Evolutionary conservation across 2,888 invertebrate genomes (phyloP).

Genomic region (Adelphocoris suturalis): DNA sequence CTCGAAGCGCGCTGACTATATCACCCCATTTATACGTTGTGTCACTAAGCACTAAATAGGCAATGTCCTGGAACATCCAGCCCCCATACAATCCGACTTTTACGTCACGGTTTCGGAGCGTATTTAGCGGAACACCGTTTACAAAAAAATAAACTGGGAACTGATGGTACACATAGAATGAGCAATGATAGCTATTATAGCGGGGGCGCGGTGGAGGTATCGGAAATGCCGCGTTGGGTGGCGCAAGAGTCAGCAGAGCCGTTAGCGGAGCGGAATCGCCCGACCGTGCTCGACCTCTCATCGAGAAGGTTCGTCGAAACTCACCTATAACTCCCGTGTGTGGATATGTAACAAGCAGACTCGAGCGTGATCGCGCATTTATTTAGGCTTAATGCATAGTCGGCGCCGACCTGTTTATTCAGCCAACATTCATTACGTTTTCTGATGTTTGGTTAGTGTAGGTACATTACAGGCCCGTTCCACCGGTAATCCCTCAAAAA

Average conservation of each 20-base stretch:
- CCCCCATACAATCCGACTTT: neutral
- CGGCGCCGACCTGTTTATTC: no score
- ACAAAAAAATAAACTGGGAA: neutral
- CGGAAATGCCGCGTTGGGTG: constrained; percentile 35
- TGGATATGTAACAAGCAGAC: neutral
- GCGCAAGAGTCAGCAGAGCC: neutral
- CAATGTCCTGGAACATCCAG: constrained; percentile 43
- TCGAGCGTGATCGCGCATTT: neutral
- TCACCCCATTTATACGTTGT: constrained; percentile 44
- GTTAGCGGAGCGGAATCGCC: constrained; percentile 5
- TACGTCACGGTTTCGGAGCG: neutral
- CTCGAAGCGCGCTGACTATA: neutral
- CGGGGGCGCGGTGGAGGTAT: neutral
- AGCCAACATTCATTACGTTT: no score
- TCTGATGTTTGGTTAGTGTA: no score
- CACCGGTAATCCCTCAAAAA: no score
- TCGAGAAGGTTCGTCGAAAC: constrained; percentile 2
- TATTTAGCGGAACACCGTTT: neutral
- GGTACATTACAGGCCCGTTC: no score
- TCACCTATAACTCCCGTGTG: neutral
- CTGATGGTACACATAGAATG: neutral
- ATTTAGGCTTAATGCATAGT: neutral
- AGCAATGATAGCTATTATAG: constrained; percentile 18
- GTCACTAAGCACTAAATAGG: constrained; percentile 53
- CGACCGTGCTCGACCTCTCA: neutral